Evolutionary conservation across 2,113 vertebrate species (phyloP).

Genomic region (Psilopogon haemacephalus): DNA sequence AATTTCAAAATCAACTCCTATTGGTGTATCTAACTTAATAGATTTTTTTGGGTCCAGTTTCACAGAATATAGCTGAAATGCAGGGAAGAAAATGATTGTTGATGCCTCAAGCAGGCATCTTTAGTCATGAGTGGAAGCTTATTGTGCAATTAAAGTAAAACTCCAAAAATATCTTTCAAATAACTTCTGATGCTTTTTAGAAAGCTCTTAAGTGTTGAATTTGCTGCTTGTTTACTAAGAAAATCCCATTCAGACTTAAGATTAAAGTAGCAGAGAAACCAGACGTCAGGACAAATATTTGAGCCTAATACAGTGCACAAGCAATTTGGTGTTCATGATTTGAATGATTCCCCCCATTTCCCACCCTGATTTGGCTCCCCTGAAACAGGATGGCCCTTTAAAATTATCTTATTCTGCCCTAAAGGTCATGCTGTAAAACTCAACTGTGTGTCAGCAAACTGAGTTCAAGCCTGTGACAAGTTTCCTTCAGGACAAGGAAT

Average conservation of each 20-base stretch:
- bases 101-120: constrained; percentile 26
- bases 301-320: constrained; percentile 39
- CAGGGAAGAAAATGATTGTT: constrained; percentile 11
- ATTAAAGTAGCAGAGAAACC: constrained; percentile 70
- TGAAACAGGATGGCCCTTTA: constrained; percentile 25
- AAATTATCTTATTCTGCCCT: constrained; percentile 36
- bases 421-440: constrained; percentile 18
- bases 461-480: not conserved
- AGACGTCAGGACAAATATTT: constrained; percentile 66
- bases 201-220: constrained; percentile 69
- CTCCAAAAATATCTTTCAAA: constrained; percentile 71
- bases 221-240: constrained; percentile 75
- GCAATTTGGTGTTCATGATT: constrained; percentile 25
- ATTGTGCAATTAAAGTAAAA: constrained; percentile 71
- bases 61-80: constrained; percentile 17
- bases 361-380: not conserved
- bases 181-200: constrained; percentile 73
- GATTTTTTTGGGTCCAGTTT: constrained; percentile 10
- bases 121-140: constrained; percentile 56
- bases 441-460: not conserved
- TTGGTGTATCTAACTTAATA: constrained; percentile 28
- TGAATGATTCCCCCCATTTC: not conserved
- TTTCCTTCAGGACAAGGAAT: constrained; percentile 5
- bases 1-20: constrained; percentile 53
- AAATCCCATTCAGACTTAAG: constrained; percentile 67